A percentile compares a stretch with the other conserved stretches of the same genome.
Evolutionary conservation across 2,888 invertebrate genomes (phyloP).

Genomic region (Lasioglossum oenotherae): DNA sequence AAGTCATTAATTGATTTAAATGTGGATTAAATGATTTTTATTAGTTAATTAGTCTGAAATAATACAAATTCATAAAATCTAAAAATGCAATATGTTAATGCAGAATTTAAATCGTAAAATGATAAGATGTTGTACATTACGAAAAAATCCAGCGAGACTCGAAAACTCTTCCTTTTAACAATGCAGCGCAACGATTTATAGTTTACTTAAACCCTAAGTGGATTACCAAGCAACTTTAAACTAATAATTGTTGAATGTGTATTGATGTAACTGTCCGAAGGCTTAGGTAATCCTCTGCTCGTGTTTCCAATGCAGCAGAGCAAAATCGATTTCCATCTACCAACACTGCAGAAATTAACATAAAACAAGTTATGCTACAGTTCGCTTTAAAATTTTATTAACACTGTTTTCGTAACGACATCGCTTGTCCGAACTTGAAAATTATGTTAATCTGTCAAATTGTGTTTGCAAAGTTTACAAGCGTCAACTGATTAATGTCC

Average conservation of each 20-base stretch:
- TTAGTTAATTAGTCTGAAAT: not conserved
- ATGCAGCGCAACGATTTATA: not conserved
- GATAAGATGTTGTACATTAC: not conserved
- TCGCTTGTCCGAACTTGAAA: not conserved
- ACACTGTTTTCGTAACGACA: too few species aligned
- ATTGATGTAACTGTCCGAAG: constrained; percentile 3
- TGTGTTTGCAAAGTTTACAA: too few species aligned
- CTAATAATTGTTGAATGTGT: constrained; percentile 3
- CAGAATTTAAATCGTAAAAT: not conserved
- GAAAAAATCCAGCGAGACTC: not conserved
- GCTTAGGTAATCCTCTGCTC: constrained; percentile 9
- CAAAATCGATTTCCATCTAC: constrained; percentile 11
- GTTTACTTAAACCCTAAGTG: constrained; percentile 5
- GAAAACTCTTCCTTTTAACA: not conserved
- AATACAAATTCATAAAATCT: not conserved
- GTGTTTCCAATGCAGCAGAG: constrained; percentile 11
- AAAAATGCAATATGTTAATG: not conserved
- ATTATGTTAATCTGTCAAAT: not conserved
- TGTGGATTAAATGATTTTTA: too few species aligned
- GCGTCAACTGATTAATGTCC: too few species aligned
- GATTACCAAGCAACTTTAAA: constrained; percentile 12
- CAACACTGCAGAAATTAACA: not conserved
- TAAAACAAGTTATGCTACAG: not conserved
- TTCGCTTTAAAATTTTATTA: not conserved
- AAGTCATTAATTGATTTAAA: too few species aligned